Evolutionary conservation across 2,797 vertebrate species (phyloP).

Genomic region (Myoxocephalus aenaeus): DNA sequence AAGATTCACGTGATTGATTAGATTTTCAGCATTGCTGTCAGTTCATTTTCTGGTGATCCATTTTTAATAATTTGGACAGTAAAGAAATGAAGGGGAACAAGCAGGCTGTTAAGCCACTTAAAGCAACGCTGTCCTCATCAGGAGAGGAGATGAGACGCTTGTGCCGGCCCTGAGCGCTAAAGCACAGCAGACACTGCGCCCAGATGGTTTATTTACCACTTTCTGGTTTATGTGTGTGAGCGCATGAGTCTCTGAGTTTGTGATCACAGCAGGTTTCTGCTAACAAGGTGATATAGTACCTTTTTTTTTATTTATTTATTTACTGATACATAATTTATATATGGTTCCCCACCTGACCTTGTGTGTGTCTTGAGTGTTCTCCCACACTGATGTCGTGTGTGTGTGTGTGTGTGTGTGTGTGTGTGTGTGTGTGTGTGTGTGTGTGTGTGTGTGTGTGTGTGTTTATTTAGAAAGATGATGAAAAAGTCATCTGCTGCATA

Average conservation of each 20-base stretch:
- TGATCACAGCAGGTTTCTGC: slow-evolving; percentile 57
- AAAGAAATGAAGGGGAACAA: neutral
- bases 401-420: neutral
- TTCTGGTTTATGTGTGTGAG: slow-evolving; percentile 17
- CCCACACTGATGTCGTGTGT: no score
- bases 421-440: slow-evolving; percentile 28
- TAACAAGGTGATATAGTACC: slow-evolving; percentile 26
- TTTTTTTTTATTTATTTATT: neutral
- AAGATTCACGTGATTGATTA: no score
- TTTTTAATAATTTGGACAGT: no score
- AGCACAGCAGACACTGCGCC: slow-evolving; percentile 15
- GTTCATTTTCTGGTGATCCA: neutral
- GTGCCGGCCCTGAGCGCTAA: slow-evolving; percentile 17
- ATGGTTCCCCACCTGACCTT: slow-evolving; percentile 25
- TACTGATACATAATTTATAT: slow-evolving; percentile 61
- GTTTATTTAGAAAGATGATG: slow-evolving; percentile 4
- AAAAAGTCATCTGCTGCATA: neutral
- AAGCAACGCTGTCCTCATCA: neutral
- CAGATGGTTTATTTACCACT: neutral
- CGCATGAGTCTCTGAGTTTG: slow-evolving; percentile 7
- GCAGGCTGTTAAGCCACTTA: neutral
- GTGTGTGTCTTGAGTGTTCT: neutral
- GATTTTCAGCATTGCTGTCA: neutral
- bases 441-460: slow-evolving; percentile 28
- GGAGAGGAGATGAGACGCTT: slow-evolving; percentile 7